Base-by-base conservation (phyloP, 2,888 invertebrate species). In the Hyposoter didymator region DNA sequence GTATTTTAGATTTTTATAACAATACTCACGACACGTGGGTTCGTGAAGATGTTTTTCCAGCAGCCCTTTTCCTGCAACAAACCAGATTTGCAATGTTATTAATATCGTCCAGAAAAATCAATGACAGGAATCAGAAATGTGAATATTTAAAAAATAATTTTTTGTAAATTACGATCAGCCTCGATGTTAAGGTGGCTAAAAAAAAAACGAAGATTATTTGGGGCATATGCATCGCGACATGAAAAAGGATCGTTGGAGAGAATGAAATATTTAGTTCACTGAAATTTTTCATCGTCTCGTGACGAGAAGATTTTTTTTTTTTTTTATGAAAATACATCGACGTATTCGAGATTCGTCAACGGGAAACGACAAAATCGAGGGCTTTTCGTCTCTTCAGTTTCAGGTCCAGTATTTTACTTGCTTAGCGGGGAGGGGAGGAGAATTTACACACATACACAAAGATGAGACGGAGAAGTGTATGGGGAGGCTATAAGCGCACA, bases 401-500 rank as follows among this genome's bases (percentile, higher is more conserved):
- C 84, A 86, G 85, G 87, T 87, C 32, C n/a, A 87, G 87, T 87
- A 88, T 87, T 88, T 78, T 64, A 67, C 82, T 82, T 75, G 62
- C 76, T 32, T 43, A 55, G 28, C 52, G 19, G n/a, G 19, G n/a
- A 17, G 74, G 45, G 28, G 67, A 78, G 70, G 69, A 49, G 72
- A 87, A 85, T 78, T 69, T 45, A 62, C 66, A 85, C 76, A 45
- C 70, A 55, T 59, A 78, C 55, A 70, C 32, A 78, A 87, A 70
- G 78, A 69, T 64, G 87, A 75, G 69, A 73, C 39, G 32, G 52
- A 47, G 73, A 76, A 78, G 66, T 78, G 67, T 47, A 66, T n/a
- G n/a, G 64, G 64, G 78, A 80, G 81, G 87, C 87, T 88, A 87
- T 86, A 84, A 87, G 88, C 87, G 85, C 84, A 89, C 79, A 73